These are phyloP conservation scores for Taeniopygia guttata DNA, from an alignment of 2,797 vertebrate genomes.

Conservation along the genomic window DNA sequence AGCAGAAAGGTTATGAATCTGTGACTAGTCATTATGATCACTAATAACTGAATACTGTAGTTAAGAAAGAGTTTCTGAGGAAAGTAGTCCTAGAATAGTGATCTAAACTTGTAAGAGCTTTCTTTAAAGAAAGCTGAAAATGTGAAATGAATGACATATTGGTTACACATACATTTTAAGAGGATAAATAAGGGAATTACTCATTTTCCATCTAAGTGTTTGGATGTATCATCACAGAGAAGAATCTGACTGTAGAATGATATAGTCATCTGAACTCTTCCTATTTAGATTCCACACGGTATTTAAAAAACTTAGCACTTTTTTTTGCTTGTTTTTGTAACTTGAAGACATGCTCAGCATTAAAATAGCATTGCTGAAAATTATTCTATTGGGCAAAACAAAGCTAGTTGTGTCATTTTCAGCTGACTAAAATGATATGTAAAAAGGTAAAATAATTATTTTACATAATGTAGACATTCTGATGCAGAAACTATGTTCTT, in stretches of 20 bases:
- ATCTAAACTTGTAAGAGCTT: not conserved
- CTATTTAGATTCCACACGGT: not conserved
- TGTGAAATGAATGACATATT: not conserved
- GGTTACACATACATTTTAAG: not conserved
- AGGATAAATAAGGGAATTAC: not conserved
- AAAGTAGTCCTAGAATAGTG: not conserved
- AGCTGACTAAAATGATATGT: not conserved
- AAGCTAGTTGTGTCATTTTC: not conserved
- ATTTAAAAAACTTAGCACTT: not conserved
- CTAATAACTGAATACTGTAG: not conserved
- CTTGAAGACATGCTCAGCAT: not conserved
- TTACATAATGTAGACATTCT: not conserved
- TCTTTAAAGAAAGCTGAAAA: not conserved
- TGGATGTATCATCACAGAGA: not conserved
- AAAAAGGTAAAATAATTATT: not conserved
- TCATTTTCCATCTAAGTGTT: not conserved
- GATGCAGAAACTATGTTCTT: not conserved
- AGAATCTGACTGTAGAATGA: not conserved
- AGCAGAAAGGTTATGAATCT: not conserved
- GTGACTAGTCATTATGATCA: not conserved
- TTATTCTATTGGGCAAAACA: not conserved
- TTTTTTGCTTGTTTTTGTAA: not conserved
- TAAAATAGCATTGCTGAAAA: not conserved
- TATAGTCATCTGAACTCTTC: not conserved
- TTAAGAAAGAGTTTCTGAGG: not conserved